Evolutionary conservation across 2,888 invertebrate species (phyloP), one percentile per base, ranked within the genome.

Genomic region (Chalcosyrphus nemorum): DNA sequence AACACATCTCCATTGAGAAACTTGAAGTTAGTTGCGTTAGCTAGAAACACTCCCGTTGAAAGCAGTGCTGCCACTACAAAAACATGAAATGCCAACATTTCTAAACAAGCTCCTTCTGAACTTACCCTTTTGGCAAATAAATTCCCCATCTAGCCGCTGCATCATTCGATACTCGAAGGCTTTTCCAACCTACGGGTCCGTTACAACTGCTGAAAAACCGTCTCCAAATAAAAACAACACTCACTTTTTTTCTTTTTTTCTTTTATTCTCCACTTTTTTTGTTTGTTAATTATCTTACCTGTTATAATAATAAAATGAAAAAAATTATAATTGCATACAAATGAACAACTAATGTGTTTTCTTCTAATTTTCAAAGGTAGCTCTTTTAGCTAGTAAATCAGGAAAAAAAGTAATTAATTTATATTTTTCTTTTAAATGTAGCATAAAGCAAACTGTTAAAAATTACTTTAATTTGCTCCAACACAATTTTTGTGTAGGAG

Each of bases 201-300:
- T 74, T 68, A 13, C 32, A 32, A n/a, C 61, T 35, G 4, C n/a
- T n/a, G 11, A 6, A 27, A 32, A n/a, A 41, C 15, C 13, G 6
- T 3, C 27, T 43, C n/a, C 7, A 57, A 81, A 71, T 65, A 21
- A 78, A 75, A 78, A 63, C 63, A 66, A 19, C 35, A 41, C 4
- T 27, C 7, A n/a, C 15, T 11, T 19, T 35, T 54, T 32, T 15
- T 41, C 19, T 68, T 77, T 56, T 38, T 54, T 38, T 43, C 32
- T 72, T 84, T 84, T 78, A 74, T 82, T 78, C 63, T 72, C 50
- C 72, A 78, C 61, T 74, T 68, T 81, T 54, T 68, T 74, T 68
- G 75, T 54, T 61, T 29, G 43, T 75, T 78, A 78, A 81, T 68
- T 75, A 80, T 70, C 78, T 84, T 84, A 84, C 84, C 84, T 78